Evolutionary conservation across 2,113 vertebrate species (phyloP), one percentile per base, ranked within the genome.

Genomic region (Centropus bengalensis): DNA sequence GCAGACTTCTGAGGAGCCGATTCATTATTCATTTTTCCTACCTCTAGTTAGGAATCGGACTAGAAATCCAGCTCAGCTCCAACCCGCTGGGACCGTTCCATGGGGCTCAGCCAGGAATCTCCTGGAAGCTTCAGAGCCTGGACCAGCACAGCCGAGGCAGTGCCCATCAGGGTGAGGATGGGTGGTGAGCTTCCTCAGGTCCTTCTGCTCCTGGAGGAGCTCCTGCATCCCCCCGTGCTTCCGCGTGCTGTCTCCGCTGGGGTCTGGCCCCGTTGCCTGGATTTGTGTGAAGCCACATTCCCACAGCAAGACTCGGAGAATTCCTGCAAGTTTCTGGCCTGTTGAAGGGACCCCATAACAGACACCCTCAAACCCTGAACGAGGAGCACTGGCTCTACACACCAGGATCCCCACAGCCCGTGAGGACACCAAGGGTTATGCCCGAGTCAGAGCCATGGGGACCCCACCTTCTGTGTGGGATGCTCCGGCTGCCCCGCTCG

Each of bases 211-310:
- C 66, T 40, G 36, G 10, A 74, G 55, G 7, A 58, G 23, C 32
- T 17, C 14, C 38, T 63, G 32, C 44, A 3, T 27, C 5, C 21
- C 58, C 45, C 27, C 47, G 1, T 3, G 7, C 6, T 2, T 10
- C 24, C 0, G 3, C 8, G 10, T 3, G 0, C 27, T 5, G 18
- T 6, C 7, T 1, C 19, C 45, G 5, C 9, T 63, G 14, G 33
- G 42, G 24, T 27, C 51, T 74, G 36, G 30, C 52, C 40, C 55
- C 36, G 14, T 44, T 28, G 16, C 5, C 36, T 5, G 18, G 38
- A 9, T 64, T 45, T 42, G 4, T 1, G 16, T 8, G 49, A 22
- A 42, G 70, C 14, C 56, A 38, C 13, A 0, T 27, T 27, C 6
- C 30, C 23, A 67, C 44, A 60, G 76, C 62, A 33, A 18, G 45